Conservation (phyloP, 2,888 invertebrate genomes). For the Drosophila neotestacea region DNA sequence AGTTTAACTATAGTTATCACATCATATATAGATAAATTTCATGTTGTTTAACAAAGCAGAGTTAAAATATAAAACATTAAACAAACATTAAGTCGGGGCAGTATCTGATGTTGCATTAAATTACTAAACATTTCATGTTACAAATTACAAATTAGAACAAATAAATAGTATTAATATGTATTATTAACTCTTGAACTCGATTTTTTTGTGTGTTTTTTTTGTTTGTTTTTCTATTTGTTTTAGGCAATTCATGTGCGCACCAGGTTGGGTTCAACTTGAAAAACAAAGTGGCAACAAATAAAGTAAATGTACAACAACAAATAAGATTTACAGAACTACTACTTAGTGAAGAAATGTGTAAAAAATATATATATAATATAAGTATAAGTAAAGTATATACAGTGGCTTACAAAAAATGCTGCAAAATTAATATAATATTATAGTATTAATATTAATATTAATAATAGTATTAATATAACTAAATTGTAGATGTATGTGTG, state of each 20-base stretch:
- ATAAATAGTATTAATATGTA: slow-evolving; percentile 75
- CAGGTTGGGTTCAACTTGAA: slow-evolving; percentile 29
- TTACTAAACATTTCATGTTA: slow-evolving; percentile 72
- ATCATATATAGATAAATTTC: slow-evolving; percentile 78
- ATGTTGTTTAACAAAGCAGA: slow-evolving; percentile 71
- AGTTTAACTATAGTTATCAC: slow-evolving; percentile 81
- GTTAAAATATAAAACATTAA: slow-evolving; percentile 66
- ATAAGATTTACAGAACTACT: slow-evolving; percentile 54
- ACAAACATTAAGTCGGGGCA: slow-evolving; percentile 78
- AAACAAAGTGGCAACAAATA: slow-evolving; percentile 44
- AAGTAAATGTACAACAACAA: slow-evolving; percentile 57
- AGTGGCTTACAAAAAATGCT: slow-evolving; percentile 54
- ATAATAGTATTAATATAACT: slow-evolving; percentile 28
- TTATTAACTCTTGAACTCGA: slow-evolving; percentile 52
- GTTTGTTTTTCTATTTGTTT: slow-evolving; percentile 16
- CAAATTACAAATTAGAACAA: slow-evolving; percentile 73
- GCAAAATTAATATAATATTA: slow-evolving; percentile 42
- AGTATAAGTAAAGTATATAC: slow-evolving; percentile 31
- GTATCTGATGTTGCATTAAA: slow-evolving; percentile 78
- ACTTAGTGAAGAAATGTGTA: slow-evolving; percentile 50
- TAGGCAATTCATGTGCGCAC: slow-evolving; percentile 62
- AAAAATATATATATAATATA: slow-evolving; percentile 20
- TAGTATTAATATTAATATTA: slow-evolving; percentile 15
- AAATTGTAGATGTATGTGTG: slow-evolving; percentile 35
- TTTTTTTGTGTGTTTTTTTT: slow-evolving; percentile 3